Conservation (phyloP, 2,113 vertebrate species). For the Chitala chitala region DNA sequence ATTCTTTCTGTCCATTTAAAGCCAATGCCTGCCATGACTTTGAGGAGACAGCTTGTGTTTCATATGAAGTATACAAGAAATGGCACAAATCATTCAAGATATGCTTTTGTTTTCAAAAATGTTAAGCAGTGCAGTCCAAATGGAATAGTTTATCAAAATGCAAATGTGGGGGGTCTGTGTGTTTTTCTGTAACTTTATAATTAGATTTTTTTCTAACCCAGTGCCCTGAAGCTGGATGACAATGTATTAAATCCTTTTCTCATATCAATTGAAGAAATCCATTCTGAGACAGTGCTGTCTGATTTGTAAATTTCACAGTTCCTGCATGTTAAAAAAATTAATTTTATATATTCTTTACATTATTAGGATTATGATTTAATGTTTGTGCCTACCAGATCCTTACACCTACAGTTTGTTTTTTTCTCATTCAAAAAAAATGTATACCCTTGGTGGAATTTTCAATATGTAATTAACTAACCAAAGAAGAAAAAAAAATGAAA, state of each 20-base stretch:
- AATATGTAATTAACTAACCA: not conserved
- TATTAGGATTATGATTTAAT: not conserved
- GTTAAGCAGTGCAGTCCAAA: conserved; percentile 4
- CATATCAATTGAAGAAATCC: not conserved
- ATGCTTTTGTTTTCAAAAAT: not conserved
- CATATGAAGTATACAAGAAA: conserved; percentile 1
- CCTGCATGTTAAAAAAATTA: not conserved
- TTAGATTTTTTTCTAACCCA: conserved; percentile 18
- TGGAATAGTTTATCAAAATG: conserved; percentile 21
- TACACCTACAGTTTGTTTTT: not conserved
- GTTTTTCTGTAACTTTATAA: conserved; percentile 19
- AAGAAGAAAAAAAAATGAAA: not conserved
- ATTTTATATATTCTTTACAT: not conserved
- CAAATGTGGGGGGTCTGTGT: not conserved
- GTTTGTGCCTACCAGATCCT: not conserved
- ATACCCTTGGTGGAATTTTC: not conserved
- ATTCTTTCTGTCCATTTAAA: not conserved
- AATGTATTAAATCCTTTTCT: not conserved
- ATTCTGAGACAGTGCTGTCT: conserved; percentile 7
- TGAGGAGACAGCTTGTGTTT: not conserved
- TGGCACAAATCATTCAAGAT: conserved; percentile 13
- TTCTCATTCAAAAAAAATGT: not conserved
- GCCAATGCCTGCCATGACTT: not conserved
- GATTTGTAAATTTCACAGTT: not conserved
- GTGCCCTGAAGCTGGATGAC: conserved; percentile 10